Evolutionary conservation across 2,113 vertebrate genomes (phyloP).

Genomic region (Chelonoidis abingdonii): DNA sequence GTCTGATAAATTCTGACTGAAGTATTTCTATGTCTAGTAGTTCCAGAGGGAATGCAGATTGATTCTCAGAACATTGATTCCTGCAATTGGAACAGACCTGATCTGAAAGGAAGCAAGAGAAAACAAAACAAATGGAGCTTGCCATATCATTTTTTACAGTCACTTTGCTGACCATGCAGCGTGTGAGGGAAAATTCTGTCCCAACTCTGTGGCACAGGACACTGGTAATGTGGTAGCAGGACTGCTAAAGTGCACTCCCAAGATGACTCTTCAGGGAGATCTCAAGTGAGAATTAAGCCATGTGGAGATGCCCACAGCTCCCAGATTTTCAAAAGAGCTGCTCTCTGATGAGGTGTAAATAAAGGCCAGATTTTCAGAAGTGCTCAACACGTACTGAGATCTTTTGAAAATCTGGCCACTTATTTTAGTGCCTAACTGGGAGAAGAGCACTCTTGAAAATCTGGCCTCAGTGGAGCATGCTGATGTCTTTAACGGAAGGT

Average conservation of each 20-base stretch:
- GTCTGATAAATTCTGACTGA: background rate
- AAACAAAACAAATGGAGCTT: background rate
- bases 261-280: background rate
- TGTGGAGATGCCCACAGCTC: background rate
- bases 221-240: background rate
- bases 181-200: background rate
- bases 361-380: background rate
- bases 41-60: background rate
- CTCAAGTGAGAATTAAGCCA: background rate
- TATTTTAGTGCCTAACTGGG: background rate
- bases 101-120: background rate
- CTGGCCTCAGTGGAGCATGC: background rate
- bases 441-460: background rate
- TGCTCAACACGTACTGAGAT: background rate
- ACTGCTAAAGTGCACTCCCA: background rate
- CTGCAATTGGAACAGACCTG: background rate
- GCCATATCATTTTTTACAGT: background rate
- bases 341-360: background rate
- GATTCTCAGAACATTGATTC: background rate
- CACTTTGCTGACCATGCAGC: background rate
- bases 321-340: background rate
- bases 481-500: background rate
- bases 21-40: background rate
- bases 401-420: background rate
- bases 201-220: background rate